These are phyloP conservation scores for Gonioctena quinquepunctata DNA, from an alignment of 1,140 invertebrate genomes.

Conservation along the genomic window DNA sequence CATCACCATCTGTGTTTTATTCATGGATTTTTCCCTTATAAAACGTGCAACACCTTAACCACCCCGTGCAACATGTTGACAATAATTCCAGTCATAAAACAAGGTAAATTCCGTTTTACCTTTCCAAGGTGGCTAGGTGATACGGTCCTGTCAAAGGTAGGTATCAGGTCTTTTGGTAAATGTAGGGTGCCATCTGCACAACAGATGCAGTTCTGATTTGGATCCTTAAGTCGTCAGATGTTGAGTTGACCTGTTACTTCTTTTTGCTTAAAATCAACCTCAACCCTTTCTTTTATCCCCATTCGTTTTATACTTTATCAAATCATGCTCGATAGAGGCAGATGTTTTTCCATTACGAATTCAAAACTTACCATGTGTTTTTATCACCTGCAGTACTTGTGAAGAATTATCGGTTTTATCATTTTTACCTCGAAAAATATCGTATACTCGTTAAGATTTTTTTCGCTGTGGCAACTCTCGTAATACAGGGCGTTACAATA, in stretches of 20 bases:
- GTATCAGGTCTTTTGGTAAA: constrained; percentile 37
- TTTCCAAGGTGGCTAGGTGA: not conserved
- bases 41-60: not conserved
- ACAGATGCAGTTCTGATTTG: constrained; percentile 52
- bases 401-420: not conserved
- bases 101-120: not conserved
- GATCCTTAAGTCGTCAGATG: constrained; percentile 44
- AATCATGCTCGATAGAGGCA: constrained; percentile 50
- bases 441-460: too few relatives aligned
- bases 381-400: constrained; percentile 41
- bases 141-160: constrained; percentile 16
- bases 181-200: constrained; percentile 44
- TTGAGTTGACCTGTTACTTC: constrained; percentile 42
- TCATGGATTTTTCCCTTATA: not conserved
- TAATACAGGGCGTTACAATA: too few relatives aligned
- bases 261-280: constrained; percentile 41
- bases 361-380: constrained; percentile 47
- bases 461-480: too few relatives aligned
- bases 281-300: constrained; percentile 47
- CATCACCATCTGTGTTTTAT: not conserved
- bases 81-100: constrained; percentile 1
- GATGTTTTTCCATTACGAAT: constrained; percentile 45
- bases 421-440: not conserved
- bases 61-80: not conserved
- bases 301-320: constrained; percentile 48